Percentiles rank a stretch among this genome's conserved stretches.
Evolutionary conservation across 2,797 vertebrate genomes (phyloP).

Genomic region (Gorsachius magnificus): DNA sequence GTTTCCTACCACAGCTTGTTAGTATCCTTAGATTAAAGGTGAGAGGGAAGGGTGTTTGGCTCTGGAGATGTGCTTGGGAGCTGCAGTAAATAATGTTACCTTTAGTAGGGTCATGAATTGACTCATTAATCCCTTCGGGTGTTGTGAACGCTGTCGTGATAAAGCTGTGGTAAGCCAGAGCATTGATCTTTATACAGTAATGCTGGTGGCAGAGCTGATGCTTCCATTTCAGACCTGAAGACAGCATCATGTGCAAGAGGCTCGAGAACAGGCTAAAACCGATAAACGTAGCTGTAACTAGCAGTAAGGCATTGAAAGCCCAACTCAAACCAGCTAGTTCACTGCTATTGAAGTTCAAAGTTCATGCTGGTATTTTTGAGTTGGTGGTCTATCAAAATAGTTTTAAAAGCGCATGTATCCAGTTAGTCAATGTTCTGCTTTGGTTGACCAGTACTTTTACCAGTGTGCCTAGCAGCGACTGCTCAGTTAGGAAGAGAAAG

Average conservation of each 20-base stretch:
- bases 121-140: not conserved
- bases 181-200: not conserved
- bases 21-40: not conserved
- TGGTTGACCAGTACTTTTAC: not conserved
- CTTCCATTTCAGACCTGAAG: not conserved
- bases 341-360: not conserved
- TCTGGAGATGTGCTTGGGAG: not conserved
- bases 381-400: not conserved
- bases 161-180: not conserved
- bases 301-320: not conserved
- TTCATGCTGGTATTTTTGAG: not conserved
- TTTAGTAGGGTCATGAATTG: not conserved
- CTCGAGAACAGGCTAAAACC: not conserved
- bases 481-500: not conserved
- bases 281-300: not conserved
- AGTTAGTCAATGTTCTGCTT: not conserved
- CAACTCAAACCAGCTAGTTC: not conserved
- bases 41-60: not conserved
- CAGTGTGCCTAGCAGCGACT: not conserved
- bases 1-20: not conserved
- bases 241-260: fast-evolving
- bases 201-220: not conserved
- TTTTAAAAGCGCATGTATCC: not conserved
- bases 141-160: fast-evolving
- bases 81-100: fast-evolving